Evolutionary conservation across 2,113 vertebrate species (phyloP).

Genomic region (Trichechus manatus): DNA sequence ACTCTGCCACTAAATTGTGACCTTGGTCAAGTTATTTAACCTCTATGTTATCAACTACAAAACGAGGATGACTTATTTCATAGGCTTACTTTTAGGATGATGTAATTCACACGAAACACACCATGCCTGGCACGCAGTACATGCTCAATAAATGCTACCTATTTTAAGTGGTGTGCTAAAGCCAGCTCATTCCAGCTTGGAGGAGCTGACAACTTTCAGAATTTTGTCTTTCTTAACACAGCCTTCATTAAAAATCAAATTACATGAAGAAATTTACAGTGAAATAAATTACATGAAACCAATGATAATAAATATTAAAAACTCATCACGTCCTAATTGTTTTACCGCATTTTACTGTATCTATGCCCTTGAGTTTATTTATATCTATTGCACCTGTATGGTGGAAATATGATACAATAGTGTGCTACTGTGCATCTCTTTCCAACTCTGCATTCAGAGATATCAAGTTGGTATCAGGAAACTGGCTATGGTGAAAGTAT

Average conservation of each 20-base stretch:
- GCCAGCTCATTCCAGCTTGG: not conserved
- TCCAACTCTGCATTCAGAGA: not conserved
- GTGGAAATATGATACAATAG: not conserved
- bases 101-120: not conserved
- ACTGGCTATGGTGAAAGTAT: not conserved
- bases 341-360: not conserved
- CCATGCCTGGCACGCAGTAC: not conserved
- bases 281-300: not conserved
- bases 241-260: conserved; percentile 24
- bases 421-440: not conserved
- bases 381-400: not conserved
- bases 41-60: not conserved
- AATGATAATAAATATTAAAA: not conserved
- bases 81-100: not conserved
- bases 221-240: not conserved
- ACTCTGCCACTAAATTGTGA: not conserved
- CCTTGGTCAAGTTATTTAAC: not conserved
- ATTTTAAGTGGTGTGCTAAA: not conserved
- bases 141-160: not conserved
- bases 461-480: not conserved
- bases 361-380: not conserved
- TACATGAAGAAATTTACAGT: not conserved
- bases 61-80: not conserved
- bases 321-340: not conserved
- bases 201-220: not conserved